Conservation (phyloP, 2,113 vertebrate genomes). For the Podarcis muralis region DNA sequence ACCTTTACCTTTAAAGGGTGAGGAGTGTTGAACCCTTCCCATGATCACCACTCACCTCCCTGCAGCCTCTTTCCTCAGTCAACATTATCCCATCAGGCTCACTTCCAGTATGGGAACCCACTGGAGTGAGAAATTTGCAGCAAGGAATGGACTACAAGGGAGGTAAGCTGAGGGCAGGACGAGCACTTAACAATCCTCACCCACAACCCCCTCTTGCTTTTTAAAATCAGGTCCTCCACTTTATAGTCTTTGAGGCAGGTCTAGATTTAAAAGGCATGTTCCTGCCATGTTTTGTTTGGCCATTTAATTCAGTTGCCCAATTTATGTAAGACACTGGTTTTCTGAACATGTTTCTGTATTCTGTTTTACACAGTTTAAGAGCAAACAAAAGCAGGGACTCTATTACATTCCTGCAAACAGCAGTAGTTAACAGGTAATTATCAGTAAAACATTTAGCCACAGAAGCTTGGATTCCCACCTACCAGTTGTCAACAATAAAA, state of each 20-base stretch:
- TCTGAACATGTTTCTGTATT: slow-evolving; percentile 40
- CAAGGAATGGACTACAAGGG: not conserved
- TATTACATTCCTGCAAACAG: slow-evolving; percentile 72
- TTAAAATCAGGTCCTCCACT: not conserved
- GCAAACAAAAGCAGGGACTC: slow-evolving; percentile 56
- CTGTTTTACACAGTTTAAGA: slow-evolving; percentile 50
- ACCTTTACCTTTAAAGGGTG: too few relatives aligned
- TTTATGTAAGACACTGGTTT: slow-evolving; percentile 15
- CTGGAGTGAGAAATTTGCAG: not conserved
- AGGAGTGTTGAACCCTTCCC: not conserved
- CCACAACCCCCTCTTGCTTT: not conserved
- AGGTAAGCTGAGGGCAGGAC: not conserved
- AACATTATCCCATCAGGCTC: not conserved
- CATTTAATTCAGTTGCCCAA: not conserved
- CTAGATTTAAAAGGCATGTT: not conserved
- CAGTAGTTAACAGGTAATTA: slow-evolving; percentile 82
- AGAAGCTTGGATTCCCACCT: slow-evolving; percentile 74
- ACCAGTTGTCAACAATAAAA: slow-evolving; percentile 79
- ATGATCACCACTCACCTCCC: not conserved
- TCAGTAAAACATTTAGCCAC: slow-evolving; percentile 81
- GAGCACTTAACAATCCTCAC: not conserved
- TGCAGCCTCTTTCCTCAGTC: not conserved
- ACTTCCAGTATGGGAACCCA: not conserved
- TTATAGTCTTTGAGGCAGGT: not conserved
- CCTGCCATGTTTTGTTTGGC: not conserved